A percentile compares a stretch with the other conserved stretches of the same genome.
phyloP scores from a whole-genome alignment of 2,797 vertebrate species.

The Tapera naevia region DNA sequence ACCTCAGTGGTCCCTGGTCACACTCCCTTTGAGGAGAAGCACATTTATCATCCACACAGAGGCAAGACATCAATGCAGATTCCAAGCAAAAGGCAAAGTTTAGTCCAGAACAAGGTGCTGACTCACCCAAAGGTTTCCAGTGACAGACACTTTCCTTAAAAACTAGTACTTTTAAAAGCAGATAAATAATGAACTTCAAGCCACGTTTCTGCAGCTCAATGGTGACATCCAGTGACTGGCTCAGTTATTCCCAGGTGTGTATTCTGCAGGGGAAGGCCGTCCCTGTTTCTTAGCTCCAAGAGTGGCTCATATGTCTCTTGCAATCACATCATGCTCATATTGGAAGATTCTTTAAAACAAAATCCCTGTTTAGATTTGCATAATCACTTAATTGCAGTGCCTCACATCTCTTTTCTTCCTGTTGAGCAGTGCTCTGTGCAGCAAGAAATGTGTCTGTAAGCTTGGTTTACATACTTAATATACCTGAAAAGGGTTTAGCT shows the following conservation, averaged over 20 bases:
- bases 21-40: neutral
- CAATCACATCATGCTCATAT: constrained; percentile 46
- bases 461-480: neutral
- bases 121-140: neutral
- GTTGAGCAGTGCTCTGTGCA: neutral
- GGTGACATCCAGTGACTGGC: constrained; percentile 82
- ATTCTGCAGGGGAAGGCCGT: neutral
- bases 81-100: neutral
- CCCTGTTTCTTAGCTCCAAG: neutral
- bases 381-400: constrained; percentile 70
- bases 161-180: neutral
- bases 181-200: constrained; percentile 16
- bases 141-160: neutral
- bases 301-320: neutral
- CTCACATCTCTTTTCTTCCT: constrained; percentile 42
- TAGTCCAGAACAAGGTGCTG: neutral
- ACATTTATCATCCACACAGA: neutral
- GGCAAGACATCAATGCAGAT: accelerated
- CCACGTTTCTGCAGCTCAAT: constrained; percentile 75
- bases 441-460: neutral
- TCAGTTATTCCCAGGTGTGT: constrained; percentile 70
- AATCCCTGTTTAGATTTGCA: constrained; percentile 67
- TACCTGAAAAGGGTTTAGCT: neutral
- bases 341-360: constrained; percentile 62
- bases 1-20: neutral